A percentile compares a stretch with the other conserved stretches of the same genome.
Conservation (phyloP, 37 sponge, comb jelly and placozoan species). For the Ephydatia muelleri region DNA sequence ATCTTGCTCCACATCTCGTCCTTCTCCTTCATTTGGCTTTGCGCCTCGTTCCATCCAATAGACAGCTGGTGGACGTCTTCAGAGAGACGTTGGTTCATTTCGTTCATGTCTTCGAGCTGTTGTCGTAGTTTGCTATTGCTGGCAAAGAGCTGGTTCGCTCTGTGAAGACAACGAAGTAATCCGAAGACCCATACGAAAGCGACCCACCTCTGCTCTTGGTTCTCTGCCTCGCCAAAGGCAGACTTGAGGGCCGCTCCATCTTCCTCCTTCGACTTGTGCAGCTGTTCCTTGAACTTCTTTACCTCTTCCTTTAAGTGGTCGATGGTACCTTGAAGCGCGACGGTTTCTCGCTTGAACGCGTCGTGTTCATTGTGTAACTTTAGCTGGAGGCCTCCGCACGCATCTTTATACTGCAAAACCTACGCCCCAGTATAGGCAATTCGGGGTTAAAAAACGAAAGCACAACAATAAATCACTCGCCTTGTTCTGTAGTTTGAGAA, state of each 20-base stretch:
- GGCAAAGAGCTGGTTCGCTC: conserved; percentile 27
- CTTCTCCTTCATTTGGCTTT: conserved; percentile 21
- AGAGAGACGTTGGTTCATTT: conserved; percentile 23
- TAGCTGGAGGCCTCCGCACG: no score
- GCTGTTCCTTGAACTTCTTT: background rate
- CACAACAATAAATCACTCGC: background rate
- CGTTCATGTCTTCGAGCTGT: conserved; percentile 51
- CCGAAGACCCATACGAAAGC: no score
- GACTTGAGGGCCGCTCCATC: background rate
- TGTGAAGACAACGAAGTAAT: background rate
- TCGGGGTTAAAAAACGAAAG: no score
- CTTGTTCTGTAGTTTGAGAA: conserved; percentile 24
- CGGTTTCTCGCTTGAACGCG: no score
- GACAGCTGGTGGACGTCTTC: conserved; percentile 54
- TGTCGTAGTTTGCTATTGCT: conserved; percentile 42
- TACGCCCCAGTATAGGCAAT: no score
- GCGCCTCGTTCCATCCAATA: conserved; percentile 23
- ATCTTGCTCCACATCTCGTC: conserved; percentile 38
- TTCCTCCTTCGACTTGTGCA: background rate
- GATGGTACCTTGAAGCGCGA: background rate
- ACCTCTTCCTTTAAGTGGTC: background rate
- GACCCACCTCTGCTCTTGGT: background rate
- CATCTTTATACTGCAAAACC: no score
- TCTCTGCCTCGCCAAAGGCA: background rate
- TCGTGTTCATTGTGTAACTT: no score